These are phyloP conservation scores for Nipponacmea schrenckii DNA, from an alignment of 2,888 invertebrate species.

Conservation along the genomic window DNA sequence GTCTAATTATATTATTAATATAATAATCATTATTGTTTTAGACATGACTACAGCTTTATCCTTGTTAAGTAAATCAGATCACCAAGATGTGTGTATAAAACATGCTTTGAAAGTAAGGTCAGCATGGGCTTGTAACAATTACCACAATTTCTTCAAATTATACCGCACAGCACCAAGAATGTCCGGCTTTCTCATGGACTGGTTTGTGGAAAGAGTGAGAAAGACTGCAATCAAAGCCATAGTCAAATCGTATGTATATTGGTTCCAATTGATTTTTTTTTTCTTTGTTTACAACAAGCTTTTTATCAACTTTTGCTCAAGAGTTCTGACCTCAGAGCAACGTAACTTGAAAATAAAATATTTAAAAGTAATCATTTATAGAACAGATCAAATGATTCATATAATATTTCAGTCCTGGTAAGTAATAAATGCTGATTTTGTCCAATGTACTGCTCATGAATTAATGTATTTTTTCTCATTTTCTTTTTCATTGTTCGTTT, in stretches of 20 bases:
- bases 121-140: conserved; percentile 93
- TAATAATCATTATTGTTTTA: conserved; percentile 70
- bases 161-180: conserved; percentile 91
- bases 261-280: not conserved
- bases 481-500: conserved; percentile 35
- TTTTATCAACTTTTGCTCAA: conserved; percentile 1
- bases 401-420: too few relatives aligned
- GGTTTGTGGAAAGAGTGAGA: conserved; percentile 96
- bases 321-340: conserved; percentile 9
- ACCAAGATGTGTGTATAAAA: conserved; percentile 82
- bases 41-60: conserved; percentile 93
- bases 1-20: conserved; percentile 10
- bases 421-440: too few relatives aligned
- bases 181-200: conserved; percentile 96
- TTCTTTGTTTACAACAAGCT: too few relatives aligned
- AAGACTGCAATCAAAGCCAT: conserved; percentile 90
- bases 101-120: conserved; percentile 89
- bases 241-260: conserved; percentile 92
- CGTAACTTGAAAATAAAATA: too few relatives aligned
- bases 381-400: too few relatives aligned
- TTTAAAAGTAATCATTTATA: too few relatives aligned
- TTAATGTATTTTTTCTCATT: conserved; percentile 20
- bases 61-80: conserved; percentile 80
- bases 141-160: conserved; percentile 90
- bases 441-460: too few relatives aligned